phyloP scores from a whole-genome alignment of 2,888 invertebrate genomes.

The Incurvaria masculella region DNA sequence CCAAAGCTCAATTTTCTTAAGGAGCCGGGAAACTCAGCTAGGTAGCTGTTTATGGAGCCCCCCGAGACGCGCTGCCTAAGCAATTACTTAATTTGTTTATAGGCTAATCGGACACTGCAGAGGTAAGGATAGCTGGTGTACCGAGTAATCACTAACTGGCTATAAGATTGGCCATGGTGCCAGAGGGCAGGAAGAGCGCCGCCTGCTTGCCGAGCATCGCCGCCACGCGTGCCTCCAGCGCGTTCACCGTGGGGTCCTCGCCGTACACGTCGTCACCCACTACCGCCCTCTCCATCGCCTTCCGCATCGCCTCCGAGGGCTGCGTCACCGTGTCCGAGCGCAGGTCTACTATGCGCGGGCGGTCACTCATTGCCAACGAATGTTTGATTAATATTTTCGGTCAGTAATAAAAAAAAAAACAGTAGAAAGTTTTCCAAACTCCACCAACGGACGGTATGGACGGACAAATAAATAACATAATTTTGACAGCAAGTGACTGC shows the following conservation, averaged over 20 bases:
- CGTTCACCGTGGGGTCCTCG: conserved; percentile 79
- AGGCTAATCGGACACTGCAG: no score
- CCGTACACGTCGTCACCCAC: conserved; percentile 85
- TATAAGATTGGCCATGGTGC: conserved; percentile 86
- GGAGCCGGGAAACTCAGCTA: no score
- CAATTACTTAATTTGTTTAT: no score
- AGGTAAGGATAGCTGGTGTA: background rate
- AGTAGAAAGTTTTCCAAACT: no score
- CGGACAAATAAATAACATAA: no score
- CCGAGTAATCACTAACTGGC: conserved; percentile 56
- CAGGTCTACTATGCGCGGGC: conserved; percentile 54
- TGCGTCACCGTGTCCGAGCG: conserved; percentile 80
- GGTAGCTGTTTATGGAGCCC: no score
- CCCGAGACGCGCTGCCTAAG: no score
- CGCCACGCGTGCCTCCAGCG: conserved; percentile 65
- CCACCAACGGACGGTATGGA: no score
- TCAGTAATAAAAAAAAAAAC: no score
- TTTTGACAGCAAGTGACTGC: no score
- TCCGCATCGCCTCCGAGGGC: conserved; percentile 70
- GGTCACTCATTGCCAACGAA: conserved; percentile 6
- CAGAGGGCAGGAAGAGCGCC: conserved; percentile 74
- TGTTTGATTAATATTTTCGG: no score
- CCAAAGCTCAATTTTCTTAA: no score
- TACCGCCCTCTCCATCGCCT: conserved; percentile 70
- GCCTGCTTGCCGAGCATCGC: conserved; percentile 73